Conservation (phyloP, 2,888 invertebrate species). For the Polydrusus tereticollis region DNA sequence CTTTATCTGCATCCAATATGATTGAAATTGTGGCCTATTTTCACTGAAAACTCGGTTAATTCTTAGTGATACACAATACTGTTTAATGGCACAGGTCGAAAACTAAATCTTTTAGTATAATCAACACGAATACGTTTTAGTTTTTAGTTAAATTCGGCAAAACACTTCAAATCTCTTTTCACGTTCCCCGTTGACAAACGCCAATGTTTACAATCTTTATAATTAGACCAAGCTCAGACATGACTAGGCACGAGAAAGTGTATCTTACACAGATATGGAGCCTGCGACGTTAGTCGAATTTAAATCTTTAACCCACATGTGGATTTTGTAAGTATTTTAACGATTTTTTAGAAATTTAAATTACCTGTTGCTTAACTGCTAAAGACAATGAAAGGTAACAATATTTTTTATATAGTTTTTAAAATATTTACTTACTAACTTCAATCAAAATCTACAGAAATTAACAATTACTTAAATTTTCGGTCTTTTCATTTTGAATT, state of each 20-base stretch:
- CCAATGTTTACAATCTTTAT: conserved; percentile 29
- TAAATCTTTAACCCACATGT: conserved; percentile 14
- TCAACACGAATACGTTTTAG: neutral
- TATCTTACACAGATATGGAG: no score
- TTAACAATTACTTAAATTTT: no score
- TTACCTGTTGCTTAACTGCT: neutral
- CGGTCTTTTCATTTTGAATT: neutral
- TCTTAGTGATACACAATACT: neutral
- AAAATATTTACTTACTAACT: no score
- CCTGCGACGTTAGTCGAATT: conserved; percentile 16
- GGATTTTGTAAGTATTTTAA: conserved; percentile 16
- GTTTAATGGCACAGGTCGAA: neutral
- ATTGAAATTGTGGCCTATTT: conserved; percentile 26
- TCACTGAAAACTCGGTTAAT: conserved; percentile 14
- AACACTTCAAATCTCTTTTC: conserved; percentile 1
- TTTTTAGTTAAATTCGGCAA: neutral
- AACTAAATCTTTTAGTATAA: neutral
- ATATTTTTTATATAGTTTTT: neutral
- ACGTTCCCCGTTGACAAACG: conserved; percentile 19
- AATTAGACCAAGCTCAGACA: conserved; percentile 9
- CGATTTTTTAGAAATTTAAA: conserved; percentile 5
- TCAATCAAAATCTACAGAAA: no score
- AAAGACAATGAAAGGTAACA: neutral
- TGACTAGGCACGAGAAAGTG: no score
- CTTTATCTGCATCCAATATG: conserved; percentile 32